A percentile compares a stretch with the other conserved stretches of the same genome.
These are phyloP conservation scores for Ptilonorhynchus violaceus DNA, from an alignment of 2,113 vertebrate species.

Conservation along the genomic window DNA sequence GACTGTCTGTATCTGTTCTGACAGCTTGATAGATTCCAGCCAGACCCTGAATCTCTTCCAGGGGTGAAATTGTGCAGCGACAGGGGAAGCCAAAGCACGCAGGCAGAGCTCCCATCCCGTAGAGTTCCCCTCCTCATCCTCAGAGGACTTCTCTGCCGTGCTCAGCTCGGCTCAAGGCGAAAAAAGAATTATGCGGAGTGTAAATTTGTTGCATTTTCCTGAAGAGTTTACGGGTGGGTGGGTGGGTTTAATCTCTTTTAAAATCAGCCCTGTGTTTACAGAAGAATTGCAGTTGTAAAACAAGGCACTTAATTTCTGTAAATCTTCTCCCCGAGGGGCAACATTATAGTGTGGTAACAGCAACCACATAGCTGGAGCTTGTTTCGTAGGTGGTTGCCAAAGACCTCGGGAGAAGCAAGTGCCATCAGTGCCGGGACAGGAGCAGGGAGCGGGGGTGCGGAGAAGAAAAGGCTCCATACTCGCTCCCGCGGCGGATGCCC, in stretches of 20 bases:
- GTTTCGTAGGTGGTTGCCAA: background rate
- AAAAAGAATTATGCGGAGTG: background rate
- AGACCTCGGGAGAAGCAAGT: background rate
- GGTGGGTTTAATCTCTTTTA: rapidly evolving
- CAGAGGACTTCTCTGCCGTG: background rate
- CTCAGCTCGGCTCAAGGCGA: background rate
- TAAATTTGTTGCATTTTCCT: background rate
- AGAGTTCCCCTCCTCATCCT: background rate
- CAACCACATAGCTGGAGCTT: background rate
- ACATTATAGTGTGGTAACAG: background rate
- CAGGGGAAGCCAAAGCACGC: background rate
- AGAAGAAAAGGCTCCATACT: background rate
- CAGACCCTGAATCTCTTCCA: background rate
- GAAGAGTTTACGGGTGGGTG: background rate
- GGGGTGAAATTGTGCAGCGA: background rate
- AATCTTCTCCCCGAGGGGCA: background rate
- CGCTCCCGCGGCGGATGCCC: background rate
- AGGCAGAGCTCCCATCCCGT: background rate
- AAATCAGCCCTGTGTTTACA: background rate
- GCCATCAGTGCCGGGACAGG: background rate
- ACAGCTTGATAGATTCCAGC: background rate
- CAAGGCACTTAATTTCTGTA: background rate
- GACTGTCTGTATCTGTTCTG: background rate
- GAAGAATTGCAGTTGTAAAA: background rate
- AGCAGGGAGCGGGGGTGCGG: background rate